These are phyloP conservation scores for Allacma fusca DNA, from an alignment of 2,888 invertebrate genomes.

Conservation along the genomic window DNA sequence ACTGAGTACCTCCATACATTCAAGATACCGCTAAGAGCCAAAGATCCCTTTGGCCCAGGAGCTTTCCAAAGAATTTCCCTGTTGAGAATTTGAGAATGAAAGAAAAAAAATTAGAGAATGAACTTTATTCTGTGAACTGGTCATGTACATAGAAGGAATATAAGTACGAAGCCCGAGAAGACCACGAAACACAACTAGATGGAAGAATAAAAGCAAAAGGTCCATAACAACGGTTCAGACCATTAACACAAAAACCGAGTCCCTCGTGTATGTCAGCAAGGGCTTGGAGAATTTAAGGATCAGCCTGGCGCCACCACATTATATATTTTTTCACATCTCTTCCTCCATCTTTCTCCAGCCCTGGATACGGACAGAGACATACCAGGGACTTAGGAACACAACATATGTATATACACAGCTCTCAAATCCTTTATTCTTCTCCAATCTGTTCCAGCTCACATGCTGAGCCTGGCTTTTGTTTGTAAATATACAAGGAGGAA, in stretches of 20 bases:
- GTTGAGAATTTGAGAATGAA: constrained; percentile 9
- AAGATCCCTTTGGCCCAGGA: neutral
- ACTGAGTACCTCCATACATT: neutral
- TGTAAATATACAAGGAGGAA: constrained; percentile 30
- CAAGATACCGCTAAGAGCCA: constrained; percentile 10
- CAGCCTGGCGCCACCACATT: constrained; percentile 16
- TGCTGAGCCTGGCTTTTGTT: constrained; percentile 21
- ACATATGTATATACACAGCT: too few relatives aligned
- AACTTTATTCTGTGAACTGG: neutral
- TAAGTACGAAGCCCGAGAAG: neutral
- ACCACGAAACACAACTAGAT: neutral
- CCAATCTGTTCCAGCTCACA: constrained; percentile 14
- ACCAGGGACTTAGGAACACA: neutral
- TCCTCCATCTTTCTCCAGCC: neutral
- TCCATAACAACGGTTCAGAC: constrained; percentile 2
- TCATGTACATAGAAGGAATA: neutral
- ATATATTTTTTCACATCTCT: constrained; percentile 16
- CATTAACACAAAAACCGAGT: constrained; percentile 14
- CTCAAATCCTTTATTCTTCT: neutral
- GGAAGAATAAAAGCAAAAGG: neutral
- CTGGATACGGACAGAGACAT: neutral
- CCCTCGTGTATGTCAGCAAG: constrained; percentile 1
- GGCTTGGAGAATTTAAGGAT: constrained; percentile 12
- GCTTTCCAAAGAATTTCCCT: constrained; percentile 2
- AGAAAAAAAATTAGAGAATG: neutral